phyloP scores from a whole-genome alignment of 2,797 vertebrate genomes.

The Macroramphosus scolopax region DNA sequence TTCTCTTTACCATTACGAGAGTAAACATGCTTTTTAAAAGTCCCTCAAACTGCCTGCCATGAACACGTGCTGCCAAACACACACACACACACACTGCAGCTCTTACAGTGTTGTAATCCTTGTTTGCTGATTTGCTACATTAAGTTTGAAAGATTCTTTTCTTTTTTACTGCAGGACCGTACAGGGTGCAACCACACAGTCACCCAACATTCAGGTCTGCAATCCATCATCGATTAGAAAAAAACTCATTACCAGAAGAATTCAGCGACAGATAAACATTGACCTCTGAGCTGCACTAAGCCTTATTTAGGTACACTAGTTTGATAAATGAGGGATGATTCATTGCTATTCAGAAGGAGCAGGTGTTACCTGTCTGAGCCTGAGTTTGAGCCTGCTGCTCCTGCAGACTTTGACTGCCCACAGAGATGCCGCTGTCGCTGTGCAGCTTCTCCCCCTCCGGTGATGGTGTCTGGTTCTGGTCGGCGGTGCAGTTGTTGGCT shows the following conservation, averaged over 20 bases:
- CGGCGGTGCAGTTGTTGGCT: conserved; percentile 86
- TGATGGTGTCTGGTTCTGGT: conserved; percentile 89
- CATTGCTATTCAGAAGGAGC: too few relatives aligned
- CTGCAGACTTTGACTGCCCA: conserved; percentile 93
- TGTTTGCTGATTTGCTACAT: conserved; percentile 39
- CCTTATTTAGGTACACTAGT: too few relatives aligned
- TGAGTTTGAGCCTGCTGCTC: conserved; percentile 86
- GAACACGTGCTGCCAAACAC: conserved; percentile 14
- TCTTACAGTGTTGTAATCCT: conserved; percentile 31
- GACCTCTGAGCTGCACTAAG: too few relatives aligned
- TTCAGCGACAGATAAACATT: conserved; percentile 4
- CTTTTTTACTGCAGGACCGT: conserved; percentile 6
- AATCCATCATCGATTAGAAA: conserved; percentile 6
- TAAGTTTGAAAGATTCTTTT: conserved; percentile 41
- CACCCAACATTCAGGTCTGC: conserved; percentile 11
- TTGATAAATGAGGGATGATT: too few relatives aligned
- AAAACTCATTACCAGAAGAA: conserved; percentile 10
- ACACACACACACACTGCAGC: conserved; percentile 20
- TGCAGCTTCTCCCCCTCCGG: conserved; percentile 96
- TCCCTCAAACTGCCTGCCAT: too few relatives aligned
- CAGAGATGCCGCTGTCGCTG: conserved; percentile 97
- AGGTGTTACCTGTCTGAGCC: conserved; percentile 73
- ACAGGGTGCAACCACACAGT: conserved; percentile 17
- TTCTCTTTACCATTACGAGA: too few relatives aligned
- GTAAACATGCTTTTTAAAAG: too few relatives aligned